phyloP scores from a whole-genome alignment of 2,113 vertebrate genomes.

The Corythornis cristatus region DNA sequence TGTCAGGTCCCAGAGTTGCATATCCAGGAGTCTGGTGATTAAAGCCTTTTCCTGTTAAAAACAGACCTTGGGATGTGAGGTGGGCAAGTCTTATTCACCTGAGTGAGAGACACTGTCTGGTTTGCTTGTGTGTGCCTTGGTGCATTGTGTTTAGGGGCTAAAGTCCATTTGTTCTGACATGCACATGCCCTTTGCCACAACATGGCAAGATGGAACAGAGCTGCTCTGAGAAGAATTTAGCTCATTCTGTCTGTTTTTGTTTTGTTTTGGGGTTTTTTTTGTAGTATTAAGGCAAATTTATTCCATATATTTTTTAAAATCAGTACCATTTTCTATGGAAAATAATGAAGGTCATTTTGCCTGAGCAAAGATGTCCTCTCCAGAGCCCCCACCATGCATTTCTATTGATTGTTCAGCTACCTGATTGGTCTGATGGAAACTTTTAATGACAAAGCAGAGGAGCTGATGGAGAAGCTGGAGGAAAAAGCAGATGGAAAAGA shows the following conservation, averaged over 20 bases:
- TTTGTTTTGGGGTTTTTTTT: background rate
- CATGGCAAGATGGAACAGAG: background rate
- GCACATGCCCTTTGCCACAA: background rate
- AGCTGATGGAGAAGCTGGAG: slow-evolving; percentile 77
- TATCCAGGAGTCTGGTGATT: background rate
- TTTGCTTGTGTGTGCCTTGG: background rate
- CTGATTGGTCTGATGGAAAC: slow-evolving; percentile 78
- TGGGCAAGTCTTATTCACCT: background rate
- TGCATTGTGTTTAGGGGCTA: background rate
- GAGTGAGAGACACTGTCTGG: background rate
- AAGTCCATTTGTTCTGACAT: background rate
- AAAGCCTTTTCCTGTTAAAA: background rate
- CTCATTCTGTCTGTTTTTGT: background rate
- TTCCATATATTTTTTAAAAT: background rate
- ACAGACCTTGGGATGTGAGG: background rate
- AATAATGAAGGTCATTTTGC: background rate
- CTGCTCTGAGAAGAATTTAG: background rate
- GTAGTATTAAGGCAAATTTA: background rate
- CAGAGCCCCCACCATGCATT: background rate
- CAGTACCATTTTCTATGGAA: background rate
- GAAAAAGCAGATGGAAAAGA: slow-evolving; percentile 77
- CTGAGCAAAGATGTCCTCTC: background rate
- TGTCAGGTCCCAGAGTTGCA: background rate
- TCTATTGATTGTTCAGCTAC: slow-evolving; percentile 72
- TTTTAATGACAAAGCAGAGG: slow-evolving; percentile 83